Evolutionary conservation across 2,797 vertebrate species (phyloP).

Genomic region (Acanthornis magna): DNA sequence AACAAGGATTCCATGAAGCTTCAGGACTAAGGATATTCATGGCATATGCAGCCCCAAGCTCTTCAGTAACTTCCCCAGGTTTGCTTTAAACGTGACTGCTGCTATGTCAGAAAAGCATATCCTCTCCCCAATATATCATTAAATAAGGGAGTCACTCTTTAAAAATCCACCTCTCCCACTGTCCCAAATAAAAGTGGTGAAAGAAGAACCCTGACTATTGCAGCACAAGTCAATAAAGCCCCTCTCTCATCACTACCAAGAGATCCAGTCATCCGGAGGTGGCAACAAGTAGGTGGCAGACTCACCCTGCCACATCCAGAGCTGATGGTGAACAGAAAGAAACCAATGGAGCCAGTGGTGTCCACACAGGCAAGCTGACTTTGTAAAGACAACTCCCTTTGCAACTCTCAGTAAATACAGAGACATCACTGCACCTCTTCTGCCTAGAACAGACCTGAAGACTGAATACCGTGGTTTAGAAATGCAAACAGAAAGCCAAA

Average conservation of each 20-base stretch:
- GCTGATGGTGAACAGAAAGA: background rate
- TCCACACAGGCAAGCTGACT: background rate
- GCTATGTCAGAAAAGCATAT: background rate
- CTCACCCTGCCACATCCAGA: background rate
- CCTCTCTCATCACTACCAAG: background rate
- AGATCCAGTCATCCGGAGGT: background rate
- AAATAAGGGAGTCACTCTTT: background rate
- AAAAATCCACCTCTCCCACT: background rate
- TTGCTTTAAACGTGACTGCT: background rate
- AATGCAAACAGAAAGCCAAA: background rate
- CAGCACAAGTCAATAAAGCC: background rate
- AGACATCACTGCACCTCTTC: background rate
- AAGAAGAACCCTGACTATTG: background rate
- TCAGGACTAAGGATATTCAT: background rate
- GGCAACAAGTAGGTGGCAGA: background rate
- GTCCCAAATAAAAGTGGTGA: background rate
- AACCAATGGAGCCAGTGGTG: background rate
- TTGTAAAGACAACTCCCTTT: background rate
- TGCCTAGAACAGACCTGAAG: background rate
- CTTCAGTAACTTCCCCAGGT: background rate
- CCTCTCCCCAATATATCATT: background rate
- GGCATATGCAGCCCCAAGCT: background rate
- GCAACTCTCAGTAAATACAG: background rate
- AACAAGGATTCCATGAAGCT: background rate
- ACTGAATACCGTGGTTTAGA: background rate